Conservation (phyloP, 2,797 vertebrate genomes). For the Platyrinchus mystaceus region DNA sequence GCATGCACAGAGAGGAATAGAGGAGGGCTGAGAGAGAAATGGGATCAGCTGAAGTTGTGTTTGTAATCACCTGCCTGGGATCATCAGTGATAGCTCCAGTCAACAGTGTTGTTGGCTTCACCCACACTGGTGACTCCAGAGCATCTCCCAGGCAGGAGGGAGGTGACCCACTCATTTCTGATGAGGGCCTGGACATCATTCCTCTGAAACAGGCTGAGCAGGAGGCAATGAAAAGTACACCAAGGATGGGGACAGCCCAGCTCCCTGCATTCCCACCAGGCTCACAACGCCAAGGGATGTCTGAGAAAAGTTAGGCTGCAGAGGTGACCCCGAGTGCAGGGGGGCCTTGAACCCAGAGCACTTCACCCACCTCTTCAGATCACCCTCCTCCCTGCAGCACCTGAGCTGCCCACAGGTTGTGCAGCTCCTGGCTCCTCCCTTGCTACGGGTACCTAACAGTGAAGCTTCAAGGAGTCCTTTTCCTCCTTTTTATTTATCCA, state of each 20-base stretch:
- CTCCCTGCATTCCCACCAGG: not conserved
- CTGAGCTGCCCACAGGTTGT: rapidly evolving
- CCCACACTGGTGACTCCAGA: not conserved
- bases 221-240: not conserved
- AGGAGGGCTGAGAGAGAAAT: not conserved
- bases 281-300: not conserved
- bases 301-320: not conserved
- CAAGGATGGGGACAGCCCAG: not conserved
- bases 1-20: rapidly evolving
- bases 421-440: not conserved
- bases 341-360: not conserved
- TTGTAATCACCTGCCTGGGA: not conserved
- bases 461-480: not conserved
- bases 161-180: not conserved
- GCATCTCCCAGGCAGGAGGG: not conserved
- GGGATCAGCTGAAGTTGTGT: not conserved
- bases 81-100: not conserved
- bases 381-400: not conserved
- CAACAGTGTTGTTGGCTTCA: not conserved
- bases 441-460: not conserved
- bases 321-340: not conserved
- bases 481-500: constrained; percentile 27
- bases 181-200: not conserved
- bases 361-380: not conserved
- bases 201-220: not conserved